phyloP scores from a whole-genome alignment of 2,113 vertebrate genomes.

The Pardalotus punctatus region DNA sequence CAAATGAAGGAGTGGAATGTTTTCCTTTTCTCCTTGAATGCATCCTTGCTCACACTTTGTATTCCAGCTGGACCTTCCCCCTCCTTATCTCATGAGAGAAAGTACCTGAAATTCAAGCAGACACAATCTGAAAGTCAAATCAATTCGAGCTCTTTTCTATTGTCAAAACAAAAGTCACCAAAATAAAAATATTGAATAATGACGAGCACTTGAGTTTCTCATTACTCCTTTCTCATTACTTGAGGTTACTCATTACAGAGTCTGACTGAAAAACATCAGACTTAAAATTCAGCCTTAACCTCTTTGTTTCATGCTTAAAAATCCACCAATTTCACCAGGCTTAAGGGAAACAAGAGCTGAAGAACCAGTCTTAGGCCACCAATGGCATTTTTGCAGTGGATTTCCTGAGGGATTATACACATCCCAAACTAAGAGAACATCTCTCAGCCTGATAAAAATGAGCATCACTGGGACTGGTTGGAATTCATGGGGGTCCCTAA shows the following conservation, averaged over 20 bases:
- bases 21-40: background rate
- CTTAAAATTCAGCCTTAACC: background rate
- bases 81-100: background rate
- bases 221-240: background rate
- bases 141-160: background rate
- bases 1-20: background rate
- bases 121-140: background rate
- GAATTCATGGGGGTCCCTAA: background rate
- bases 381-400: background rate
- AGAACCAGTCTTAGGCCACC: background rate
- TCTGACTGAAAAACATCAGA: background rate
- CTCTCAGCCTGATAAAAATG: background rate
- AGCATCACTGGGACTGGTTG: background rate
- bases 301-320: background rate
- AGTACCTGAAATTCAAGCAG: background rate
- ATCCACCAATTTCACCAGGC: background rate
- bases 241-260: background rate
- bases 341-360: background rate
- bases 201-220: background rate
- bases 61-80: background rate
- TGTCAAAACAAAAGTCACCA: background rate
- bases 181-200: background rate
- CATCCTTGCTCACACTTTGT: background rate
- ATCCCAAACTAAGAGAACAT: background rate
- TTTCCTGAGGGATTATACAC: background rate